These are phyloP conservation scores for Mycetomoellerius zeteki DNA, from an alignment of 1,140 invertebrate genomes.

Conservation along the genomic window DNA sequence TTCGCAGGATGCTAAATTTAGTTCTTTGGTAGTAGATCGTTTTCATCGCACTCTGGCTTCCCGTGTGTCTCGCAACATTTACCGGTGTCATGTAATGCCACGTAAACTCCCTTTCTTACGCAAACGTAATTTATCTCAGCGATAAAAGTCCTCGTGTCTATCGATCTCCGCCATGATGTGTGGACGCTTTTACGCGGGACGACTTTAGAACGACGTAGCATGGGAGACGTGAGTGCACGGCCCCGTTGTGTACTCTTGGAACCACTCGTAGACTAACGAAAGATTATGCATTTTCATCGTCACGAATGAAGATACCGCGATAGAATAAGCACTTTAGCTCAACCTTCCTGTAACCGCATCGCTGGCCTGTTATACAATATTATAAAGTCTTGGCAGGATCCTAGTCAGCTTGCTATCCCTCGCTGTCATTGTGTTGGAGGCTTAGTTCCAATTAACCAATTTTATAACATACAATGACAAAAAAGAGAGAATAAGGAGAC, in stretches of 20 bases:
- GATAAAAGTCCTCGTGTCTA: slow-evolving; percentile 62
- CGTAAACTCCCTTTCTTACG: slow-evolving; percentile 48
- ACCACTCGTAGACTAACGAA: slow-evolving; percentile 53
- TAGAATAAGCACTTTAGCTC: slow-evolving; percentile 24
- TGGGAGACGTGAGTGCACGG: slow-evolving; percentile 51
- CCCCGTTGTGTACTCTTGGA: slow-evolving; percentile 36
- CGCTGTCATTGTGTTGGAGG: background rate
- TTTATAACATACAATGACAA: background rate
- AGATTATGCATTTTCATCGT: slow-evolving; percentile 61
- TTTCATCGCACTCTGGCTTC: slow-evolving; percentile 21
- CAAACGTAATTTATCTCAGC: slow-evolving; percentile 66
- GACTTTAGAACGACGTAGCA: slow-evolving; percentile 21
- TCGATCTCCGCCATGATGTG: slow-evolving; percentile 58
- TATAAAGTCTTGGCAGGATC: slow-evolving; percentile 13
- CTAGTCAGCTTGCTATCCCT: slow-evolving; percentile 3
- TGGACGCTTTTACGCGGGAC: slow-evolving; percentile 48
- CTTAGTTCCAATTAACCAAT: slow-evolving; percentile 14
- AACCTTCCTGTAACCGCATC: background rate
- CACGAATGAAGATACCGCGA: slow-evolving; percentile 27
- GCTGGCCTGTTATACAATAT: background rate
- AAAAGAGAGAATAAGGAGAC: background rate
- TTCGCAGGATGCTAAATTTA: slow-evolving; percentile 63
- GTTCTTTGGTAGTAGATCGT: slow-evolving; percentile 22
- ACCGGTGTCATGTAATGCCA: slow-evolving; percentile 24
- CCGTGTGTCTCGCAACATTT: slow-evolving; percentile 51